A percentile compares a stretch with the other conserved stretches of the same genome.
Conservation (phyloP, 2,888 invertebrate species). For the Prenolepis imparis region DNA sequence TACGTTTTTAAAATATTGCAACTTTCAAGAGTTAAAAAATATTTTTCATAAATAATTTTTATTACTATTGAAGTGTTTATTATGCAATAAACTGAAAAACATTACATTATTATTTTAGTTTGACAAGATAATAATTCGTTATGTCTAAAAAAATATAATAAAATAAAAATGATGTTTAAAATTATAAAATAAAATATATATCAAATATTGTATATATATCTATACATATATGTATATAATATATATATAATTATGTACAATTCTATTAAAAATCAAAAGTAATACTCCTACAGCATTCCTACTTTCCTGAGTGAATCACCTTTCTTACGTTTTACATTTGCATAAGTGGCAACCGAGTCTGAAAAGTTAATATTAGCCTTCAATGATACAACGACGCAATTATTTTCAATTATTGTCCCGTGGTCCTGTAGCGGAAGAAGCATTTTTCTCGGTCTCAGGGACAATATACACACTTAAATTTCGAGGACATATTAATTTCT, state of each 20-base stretch:
- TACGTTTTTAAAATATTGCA: not conserved
- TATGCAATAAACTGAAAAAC: not conserved
- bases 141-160: not conserved
- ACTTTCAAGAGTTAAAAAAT: not conserved
- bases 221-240: too few relatives aligned
- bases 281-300: not conserved
- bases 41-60: not conserved
- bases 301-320: slow-evolving; percentile 17
- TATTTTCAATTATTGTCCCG: slow-evolving; percentile 8
- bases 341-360: slow-evolving; percentile 28
- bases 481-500: not conserved
- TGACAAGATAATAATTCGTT: not conserved
- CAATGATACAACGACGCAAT: slow-evolving; percentile 15
- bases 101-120: not conserved
- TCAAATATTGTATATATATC: too few relatives aligned
- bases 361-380: slow-evolving; percentile 19
- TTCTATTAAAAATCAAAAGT: not conserved
- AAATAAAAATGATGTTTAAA: not conserved
- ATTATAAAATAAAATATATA: not conserved
- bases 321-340: slow-evolving; percentile 10
- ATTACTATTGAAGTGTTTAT: not conserved
- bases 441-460: slow-evolving; percentile 9
- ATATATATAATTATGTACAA: not conserved
- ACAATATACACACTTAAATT: not conserved
- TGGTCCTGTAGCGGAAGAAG: not conserved